Base-by-base conservation (phyloP, 2,113 vertebrate species). In the Semnornis frantzii region DNA sequence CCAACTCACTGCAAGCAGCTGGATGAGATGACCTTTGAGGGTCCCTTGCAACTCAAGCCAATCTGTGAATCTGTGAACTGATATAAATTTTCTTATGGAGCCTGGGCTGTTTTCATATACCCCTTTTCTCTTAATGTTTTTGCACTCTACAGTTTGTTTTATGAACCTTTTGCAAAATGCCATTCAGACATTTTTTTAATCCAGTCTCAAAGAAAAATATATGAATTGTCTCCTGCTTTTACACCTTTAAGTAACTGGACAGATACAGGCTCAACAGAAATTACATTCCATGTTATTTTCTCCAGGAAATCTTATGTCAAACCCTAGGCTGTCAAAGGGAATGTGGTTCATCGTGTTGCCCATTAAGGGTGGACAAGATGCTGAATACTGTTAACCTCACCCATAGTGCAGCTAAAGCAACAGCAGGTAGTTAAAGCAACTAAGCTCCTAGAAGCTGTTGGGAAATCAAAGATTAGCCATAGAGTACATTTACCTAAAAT, bases 401-500 rank as follows among this genome's bases (percentile, higher is more conserved):
- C 55, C 27, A 17, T 2, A 73, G 52, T 54, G 42, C 68, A 79
- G 34, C n/a, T 91, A 30, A 94, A 87, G 50, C 3, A 76, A 44
- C 25, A 65, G 18, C 1, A 17, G 17, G 42, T n/a, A 79, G 70
- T 66, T 73, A 79, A 76, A 87, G 44, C 13, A 87, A 16, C 50
- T 27, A 1, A n/a, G 19, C 5, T 73, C 30, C 50, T 70, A 59
- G 23, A 59, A 91, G 42, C 20, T 52, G 23, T 15, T 34, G 31
- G 42, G 28, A 95, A 94, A 92, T 68, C 24, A 70, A 87, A 82
- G 44, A 76, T 76, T 62, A 92, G 27, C 85, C 75, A 89, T 44
- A 94, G 70, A 25, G n/a, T 23, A 50, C 33, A 12, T 52, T 76
- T 58, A 46, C 28, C 64, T 42, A n/a, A 85, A 87, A 92, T 55